phyloP scores from a whole-genome alignment of 2,888 invertebrate genomes.

The Epirrhoe alternata region DNA sequence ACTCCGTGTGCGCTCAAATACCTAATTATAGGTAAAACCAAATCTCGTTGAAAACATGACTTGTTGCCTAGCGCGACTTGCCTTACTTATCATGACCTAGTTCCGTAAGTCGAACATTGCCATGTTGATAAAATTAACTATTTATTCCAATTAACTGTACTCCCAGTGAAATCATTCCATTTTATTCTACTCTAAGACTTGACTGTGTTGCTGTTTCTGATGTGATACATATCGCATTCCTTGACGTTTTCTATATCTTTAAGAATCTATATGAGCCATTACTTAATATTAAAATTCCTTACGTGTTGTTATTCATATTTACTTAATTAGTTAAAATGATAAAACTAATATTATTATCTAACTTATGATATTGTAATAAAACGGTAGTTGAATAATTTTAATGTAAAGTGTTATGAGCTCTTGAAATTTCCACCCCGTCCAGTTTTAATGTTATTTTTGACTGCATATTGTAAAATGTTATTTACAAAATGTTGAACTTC shows the following conservation, averaged over 20 bases:
- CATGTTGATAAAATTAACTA: conserved; percentile 30
- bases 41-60: conserved; percentile 28
- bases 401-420: conserved; percentile 30
- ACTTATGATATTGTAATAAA: conserved; percentile 28
- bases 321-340: conserved; percentile 18
- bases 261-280: conserved; percentile 34
- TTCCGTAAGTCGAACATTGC: conserved; percentile 29
- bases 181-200: conserved; percentile 28
- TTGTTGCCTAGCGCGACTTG: conserved; percentile 8
- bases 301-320: conserved; percentile 24
- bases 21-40: conserved; percentile 5
- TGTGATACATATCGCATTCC: conserved; percentile 45
- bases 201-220: conserved; percentile 29
- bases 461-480: conserved; percentile 43
- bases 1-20: conserved; percentile 2
- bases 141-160: conserved; percentile 21
- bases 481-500: conserved; percentile 37
- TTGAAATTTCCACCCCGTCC: conserved; percentile 56
- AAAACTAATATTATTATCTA: conserved; percentile 29
- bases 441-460: conserved; percentile 41
- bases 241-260: conserved; percentile 33
- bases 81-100: conserved; percentile 33
- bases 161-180: conserved; percentile 42
- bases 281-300: conserved; percentile 36
- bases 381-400: conserved; percentile 25